Evolutionary conservation across 1,140 invertebrate genomes (phyloP), one percentile per base, ranked within the genome.

Genomic region (Pseudomyrmex concolor): DNA sequence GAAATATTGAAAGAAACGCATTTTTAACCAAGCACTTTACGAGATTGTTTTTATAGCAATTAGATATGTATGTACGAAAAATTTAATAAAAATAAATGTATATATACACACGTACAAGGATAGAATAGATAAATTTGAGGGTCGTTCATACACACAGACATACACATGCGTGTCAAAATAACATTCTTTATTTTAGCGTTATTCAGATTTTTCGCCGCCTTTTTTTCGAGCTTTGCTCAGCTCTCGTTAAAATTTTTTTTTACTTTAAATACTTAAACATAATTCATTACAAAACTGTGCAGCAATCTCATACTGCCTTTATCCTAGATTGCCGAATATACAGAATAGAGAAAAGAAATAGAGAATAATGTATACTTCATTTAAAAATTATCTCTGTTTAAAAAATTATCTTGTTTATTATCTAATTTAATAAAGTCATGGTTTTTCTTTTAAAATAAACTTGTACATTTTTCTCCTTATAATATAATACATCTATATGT

Each of bases 401-500:
- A 34, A 34, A 34, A 34, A 34, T 34, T 34, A 34, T 34, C 34
- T 34, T 34, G 34, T 34, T 34, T 34, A 34, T 34, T 34, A 34
- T 34, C 34, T 34, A 34, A 34, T 34, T 34, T 34, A 34, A 34
- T 34, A 34, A 34, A 34, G 5, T 34, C 34, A 34, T 34, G 34
- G 34, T 34, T 34, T 34, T 34, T 34, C 34, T 34, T 34, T 34
- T 34, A 34, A 34, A 34, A 34, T 34, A 34, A 34, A 34, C 34
- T 34, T 34, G 34, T 34, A 34, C 34, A 34, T 34, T 34, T 34
- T 34, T 34, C 34, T 34, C 5, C 5, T 34, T 34, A 34, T 34
- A 34, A 76, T 25, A 83, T 78, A 17, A 76, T 86, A 89, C 83
- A 90, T 80, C 25, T 82, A 76, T 68, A 81, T 19, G 67, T 22